These are phyloP conservation scores for Guaruba guarouba DNA, from an alignment of 2,113 vertebrate genomes.

Conservation along the genomic window DNA sequence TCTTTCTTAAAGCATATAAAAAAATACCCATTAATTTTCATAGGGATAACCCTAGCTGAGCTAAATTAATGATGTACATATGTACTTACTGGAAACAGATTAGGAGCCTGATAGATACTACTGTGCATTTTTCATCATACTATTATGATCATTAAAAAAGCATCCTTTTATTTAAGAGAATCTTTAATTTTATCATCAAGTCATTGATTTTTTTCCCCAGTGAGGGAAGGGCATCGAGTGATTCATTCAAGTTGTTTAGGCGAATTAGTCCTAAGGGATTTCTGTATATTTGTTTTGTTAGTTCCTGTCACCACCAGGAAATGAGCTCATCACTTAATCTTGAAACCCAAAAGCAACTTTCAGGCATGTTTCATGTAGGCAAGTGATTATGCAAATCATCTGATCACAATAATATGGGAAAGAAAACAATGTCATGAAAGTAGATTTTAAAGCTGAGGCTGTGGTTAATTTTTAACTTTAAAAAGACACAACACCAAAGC, in stretches of 20 bases:
- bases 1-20: neutral
- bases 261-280: slow-evolving; percentile 49
- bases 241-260: slow-evolving; percentile 23
- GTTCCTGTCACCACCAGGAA: neutral
- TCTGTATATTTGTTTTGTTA: slow-evolving; percentile 45
- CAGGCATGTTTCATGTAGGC: neutral
- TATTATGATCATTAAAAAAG: neutral
- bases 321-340: slow-evolving; percentile 21
- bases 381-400: neutral
- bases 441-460: neutral
- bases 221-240: neutral
- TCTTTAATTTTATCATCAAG: neutral
- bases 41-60: neutral
- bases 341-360: neutral
- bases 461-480: neutral
- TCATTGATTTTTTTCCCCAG: neutral
- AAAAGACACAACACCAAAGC: neutral
- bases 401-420: neutral
- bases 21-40: neutral
- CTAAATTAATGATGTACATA: neutral
- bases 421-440: neutral
- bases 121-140: neutral
- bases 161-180: neutral
- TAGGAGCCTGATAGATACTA: neutral
- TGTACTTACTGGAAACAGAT: neutral